Base-by-base conservation (phyloP, 2,797 vertebrate species). In the Eutrigla gurnardus region DNA sequence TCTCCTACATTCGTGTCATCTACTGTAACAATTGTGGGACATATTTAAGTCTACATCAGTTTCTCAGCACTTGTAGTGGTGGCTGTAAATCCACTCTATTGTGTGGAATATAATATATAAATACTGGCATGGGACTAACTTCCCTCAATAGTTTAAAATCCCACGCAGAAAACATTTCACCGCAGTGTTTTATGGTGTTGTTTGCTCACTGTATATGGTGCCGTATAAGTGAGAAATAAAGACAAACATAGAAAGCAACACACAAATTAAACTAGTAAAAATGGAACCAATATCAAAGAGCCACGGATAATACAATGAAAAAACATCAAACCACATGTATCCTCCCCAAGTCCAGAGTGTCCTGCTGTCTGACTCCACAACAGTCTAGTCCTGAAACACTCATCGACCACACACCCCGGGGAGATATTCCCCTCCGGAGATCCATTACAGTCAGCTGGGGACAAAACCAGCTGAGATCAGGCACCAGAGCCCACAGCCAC, bases 401-500 rank as follows among this genome's bases (percentile, higher is more conserved):
- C 64, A 37, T 80, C 63, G 69, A 46, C 25, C 42, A 17, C 39
- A 73, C 59, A 70, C 61, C 60, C 70, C 0, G n/a, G 25, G 77
- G 78, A 61, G 63, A 45, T 36, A 55, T 72, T 77, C 76, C 76
- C 52, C 65, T 79, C 39, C 36, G 33, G 71, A 72, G 73, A 60
- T 74, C 45, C 53, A 80, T 86, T 82, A 67, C 60, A 53, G 62
- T 79, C 73, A 74, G 40, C 68, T 45, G 61, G 78, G 85, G 77
- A 81, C 70, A 68, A 81, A 89, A 83, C 78, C 77, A 81, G 57
- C 64, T 73, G 53, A 77, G 83, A 78, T 80, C 78, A 83, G 75
- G 72, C 54, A 46, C 65, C 64, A 71, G 78, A 85, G 64, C 77
- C 73, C 55, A 69, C 18, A 75, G 61, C 42, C 67, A 50, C 61